Evolutionary conservation across 2,113 vertebrate genomes (phyloP).

Genomic region (Antechinus flavipes): DNA sequence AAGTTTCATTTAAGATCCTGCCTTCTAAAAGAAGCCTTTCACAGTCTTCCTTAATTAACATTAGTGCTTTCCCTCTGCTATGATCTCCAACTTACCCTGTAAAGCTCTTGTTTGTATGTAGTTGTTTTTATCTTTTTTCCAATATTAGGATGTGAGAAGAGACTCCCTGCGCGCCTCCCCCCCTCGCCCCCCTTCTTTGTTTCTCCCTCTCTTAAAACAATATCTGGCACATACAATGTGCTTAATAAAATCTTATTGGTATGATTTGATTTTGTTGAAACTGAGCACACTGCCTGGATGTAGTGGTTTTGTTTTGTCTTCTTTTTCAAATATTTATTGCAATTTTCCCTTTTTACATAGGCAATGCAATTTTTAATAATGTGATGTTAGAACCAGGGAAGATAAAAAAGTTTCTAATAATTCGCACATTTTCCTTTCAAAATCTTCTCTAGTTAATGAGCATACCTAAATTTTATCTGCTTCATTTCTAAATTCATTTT

Average conservation of each 20-base stretch:
- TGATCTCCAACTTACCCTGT: not conserved
- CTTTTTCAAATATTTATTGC: not conserved
- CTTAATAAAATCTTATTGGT: slow-evolving; percentile 35
- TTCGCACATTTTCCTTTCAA: slow-evolving; percentile 23
- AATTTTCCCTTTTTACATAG: not conserved
- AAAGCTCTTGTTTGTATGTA: not conserved
- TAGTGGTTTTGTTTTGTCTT: not conserved
- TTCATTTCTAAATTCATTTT: slow-evolving; percentile 14
- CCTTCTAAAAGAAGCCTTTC: not conserved
- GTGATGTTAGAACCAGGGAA: not conserved
- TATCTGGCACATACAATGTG: not conserved
- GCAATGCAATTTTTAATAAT: slow-evolving; percentile 15
- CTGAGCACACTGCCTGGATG: slow-evolving; percentile 13
- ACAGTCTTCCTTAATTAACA: not conserved
- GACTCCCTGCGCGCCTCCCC: not conserved
- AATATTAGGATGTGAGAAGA: not conserved
- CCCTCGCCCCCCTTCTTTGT: not conserved
- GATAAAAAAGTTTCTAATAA: not conserved
- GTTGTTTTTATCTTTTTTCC: not conserved
- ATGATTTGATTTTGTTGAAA: slow-evolving; percentile 44
- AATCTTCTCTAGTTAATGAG: slow-evolving; percentile 2
- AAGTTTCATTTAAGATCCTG: not conserved
- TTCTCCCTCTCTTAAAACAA: not conserved
- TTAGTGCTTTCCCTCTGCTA: not conserved
- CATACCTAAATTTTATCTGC: not conserved